These are phyloP conservation scores for Cotesia chilonis DNA, from an alignment of 1,140 invertebrate genomes.

Conservation along the genomic window DNA sequence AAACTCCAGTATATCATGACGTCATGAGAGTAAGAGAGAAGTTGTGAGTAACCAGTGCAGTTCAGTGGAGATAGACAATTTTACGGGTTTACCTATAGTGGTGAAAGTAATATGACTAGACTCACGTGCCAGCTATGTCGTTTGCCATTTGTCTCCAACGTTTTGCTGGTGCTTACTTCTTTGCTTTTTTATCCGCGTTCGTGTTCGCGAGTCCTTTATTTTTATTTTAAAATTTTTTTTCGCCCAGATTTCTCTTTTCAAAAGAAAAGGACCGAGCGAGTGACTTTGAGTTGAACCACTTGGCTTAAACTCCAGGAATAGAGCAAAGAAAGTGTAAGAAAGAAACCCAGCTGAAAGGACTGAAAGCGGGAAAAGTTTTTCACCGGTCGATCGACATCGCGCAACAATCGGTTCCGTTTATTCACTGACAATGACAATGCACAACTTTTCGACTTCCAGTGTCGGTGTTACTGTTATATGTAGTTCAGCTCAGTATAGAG, in stretches of 20 bases:
- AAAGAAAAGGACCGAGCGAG: too few species aligned
- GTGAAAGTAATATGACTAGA: constrained; percentile 30
- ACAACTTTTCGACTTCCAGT: constrained; percentile 56
- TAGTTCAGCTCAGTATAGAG: constrained; percentile 29
- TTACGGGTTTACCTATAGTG: not conserved
- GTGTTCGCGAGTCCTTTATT: not conserved
- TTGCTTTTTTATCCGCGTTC: not conserved
- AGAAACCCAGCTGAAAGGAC: not conserved
- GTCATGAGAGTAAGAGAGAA: not conserved
- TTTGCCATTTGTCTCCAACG: constrained; percentile 33
- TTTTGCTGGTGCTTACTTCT: not conserved
- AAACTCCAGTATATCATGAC: not conserved
- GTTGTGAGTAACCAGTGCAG: not conserved
- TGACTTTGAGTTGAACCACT: constrained; percentile 6
- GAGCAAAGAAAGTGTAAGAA: constrained; percentile 10
- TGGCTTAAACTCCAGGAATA: not conserved
- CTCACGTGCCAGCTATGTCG: constrained; percentile 33
- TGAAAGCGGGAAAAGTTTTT: constrained; percentile 48
- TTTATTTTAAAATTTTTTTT: too few species aligned
- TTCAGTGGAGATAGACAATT: constrained; percentile 18
- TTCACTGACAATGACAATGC: constrained; percentile 60
- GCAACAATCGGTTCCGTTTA: constrained; percentile 63
- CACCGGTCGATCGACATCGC: constrained; percentile 35
- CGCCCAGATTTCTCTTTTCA: too few species aligned
- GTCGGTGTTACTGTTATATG: constrained; percentile 20